Percentiles rank a stretch among this genome's conserved stretches.
Conservation (phyloP, 2,888 invertebrate genomes). For the Timandra comae region DNA sequence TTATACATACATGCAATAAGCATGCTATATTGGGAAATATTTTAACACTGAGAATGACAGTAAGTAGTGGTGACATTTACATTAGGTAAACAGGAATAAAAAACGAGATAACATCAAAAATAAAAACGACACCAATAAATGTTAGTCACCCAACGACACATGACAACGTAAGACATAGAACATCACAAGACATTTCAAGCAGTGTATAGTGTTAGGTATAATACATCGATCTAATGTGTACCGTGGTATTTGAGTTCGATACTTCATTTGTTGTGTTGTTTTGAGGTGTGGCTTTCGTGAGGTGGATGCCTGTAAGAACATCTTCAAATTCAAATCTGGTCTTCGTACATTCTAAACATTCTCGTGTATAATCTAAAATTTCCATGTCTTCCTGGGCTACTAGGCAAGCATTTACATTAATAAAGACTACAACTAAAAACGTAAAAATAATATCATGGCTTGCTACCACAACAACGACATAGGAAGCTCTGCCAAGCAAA, state of each 20-base stretch:
- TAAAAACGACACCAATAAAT: neutral
- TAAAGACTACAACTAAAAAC: conserved; percentile 10
- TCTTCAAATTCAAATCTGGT: conserved; percentile 22
- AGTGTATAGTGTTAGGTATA: conserved; percentile 36
- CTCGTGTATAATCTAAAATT: conserved; percentile 5
- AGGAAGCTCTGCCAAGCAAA: conserved; percentile 40
- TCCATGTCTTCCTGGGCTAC: too few species aligned
- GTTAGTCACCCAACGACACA: conserved; percentile 6
- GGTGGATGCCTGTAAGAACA: conserved; percentile 62
- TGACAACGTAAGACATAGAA: conserved; percentile 11
- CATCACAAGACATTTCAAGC: conserved; percentile 21
- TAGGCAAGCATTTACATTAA: conserved; percentile 15
- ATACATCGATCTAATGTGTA: conserved; percentile 44
- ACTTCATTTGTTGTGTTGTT: conserved; percentile 48
- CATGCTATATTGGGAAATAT: conserved; percentile 19
- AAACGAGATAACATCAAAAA: neutral
- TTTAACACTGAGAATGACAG: too few species aligned
- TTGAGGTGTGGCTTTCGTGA: conserved; percentile 48
- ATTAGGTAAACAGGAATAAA: too few species aligned
- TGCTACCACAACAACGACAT: conserved; percentile 23
- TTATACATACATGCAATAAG: conserved; percentile 30
- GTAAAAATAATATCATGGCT: conserved; percentile 3
- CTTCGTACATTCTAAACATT: conserved; percentile 6
- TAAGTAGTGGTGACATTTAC: neutral
- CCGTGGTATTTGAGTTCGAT: conserved; percentile 51